A percentile compares a stretch with the other conserved stretches of the same genome.
Conservation (phyloP, 2,113 vertebrate genomes). For the Tenrec ecaudatus region DNA sequence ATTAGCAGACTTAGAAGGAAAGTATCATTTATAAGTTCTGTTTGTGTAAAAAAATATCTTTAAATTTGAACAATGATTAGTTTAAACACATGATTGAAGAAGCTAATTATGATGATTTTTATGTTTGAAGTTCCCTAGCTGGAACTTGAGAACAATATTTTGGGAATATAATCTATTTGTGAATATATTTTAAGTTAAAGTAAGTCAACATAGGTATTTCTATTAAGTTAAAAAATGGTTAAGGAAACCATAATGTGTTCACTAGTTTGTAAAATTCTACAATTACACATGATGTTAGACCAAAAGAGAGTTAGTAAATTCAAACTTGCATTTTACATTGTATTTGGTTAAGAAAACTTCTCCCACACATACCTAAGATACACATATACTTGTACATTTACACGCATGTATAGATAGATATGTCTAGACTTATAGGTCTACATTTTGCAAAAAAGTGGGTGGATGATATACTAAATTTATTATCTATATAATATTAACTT, state of each 20-base stretch:
- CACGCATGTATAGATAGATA: too few relatives aligned
- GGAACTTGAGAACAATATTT: not conserved
- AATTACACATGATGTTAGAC: constrained; percentile 18
- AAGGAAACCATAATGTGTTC: not conserved
- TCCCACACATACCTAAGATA: too few relatives aligned
- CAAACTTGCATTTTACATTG: constrained; percentile 1
- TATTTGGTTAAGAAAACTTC: not conserved
- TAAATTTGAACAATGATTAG: not conserved
- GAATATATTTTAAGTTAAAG: constrained; percentile 30
- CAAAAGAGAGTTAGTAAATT: not conserved
- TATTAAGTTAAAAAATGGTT: not conserved
- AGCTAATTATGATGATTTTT: constrained; percentile 28
- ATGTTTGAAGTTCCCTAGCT: not conserved
- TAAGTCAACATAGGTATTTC: constrained; percentile 33
- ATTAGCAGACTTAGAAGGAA: not conserved
- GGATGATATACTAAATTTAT: too few relatives aligned
- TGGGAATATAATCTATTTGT: not conserved
- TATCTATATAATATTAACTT: too few relatives aligned
- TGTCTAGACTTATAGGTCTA: too few relatives aligned
- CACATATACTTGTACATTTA: too few relatives aligned
- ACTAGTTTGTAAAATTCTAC: not conserved
- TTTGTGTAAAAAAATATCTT: not conserved
- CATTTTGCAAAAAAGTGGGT: too few relatives aligned
- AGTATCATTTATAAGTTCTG: constrained; percentile 4
- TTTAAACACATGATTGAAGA: constrained; percentile 24